These are phyloP conservation scores for Abramis brama DNA, from an alignment of 2,113 vertebrate genomes.

Conservation along the genomic window DNA sequence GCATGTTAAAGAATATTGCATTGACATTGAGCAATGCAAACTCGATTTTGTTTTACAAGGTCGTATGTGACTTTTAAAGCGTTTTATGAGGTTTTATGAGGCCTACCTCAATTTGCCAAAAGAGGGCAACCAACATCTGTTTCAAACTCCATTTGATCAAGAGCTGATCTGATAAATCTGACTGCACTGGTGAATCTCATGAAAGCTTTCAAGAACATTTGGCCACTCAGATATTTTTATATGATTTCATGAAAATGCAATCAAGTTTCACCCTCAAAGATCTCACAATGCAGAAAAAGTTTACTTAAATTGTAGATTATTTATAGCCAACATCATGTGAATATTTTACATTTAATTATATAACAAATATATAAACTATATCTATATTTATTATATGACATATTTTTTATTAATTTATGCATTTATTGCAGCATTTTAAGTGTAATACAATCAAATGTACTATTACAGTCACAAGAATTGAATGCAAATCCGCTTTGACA, in stretches of 20 bases:
- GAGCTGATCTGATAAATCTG: slow-evolving; percentile 3
- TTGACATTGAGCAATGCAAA: background rate
- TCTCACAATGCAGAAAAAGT: background rate
- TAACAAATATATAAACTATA: background rate
- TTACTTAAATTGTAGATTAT: background rate
- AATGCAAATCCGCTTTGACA: background rate
- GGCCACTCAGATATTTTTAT: background rate
- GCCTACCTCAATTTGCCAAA: background rate
- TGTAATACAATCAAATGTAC: background rate
- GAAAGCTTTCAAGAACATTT: background rate
- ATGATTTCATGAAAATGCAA: background rate
- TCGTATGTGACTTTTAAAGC: background rate
- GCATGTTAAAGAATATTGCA: background rate
- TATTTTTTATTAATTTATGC: background rate
- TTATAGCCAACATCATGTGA: background rate
- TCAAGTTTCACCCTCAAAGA: background rate
- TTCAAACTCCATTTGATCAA: background rate
- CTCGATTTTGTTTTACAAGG: background rate
- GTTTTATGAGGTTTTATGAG: background rate
- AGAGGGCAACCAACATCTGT: background rate
- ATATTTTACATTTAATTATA: background rate
- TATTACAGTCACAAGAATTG: background rate
- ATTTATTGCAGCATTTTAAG: background rate
- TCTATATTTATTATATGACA: background rate
- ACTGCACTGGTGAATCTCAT: background rate